A percentile compares a stretch with the other conserved stretches of the same genome.
Evolutionary conservation across 1,140 invertebrate species (phyloP).

Genomic region (Drosophila pseudoananassae): DNA sequence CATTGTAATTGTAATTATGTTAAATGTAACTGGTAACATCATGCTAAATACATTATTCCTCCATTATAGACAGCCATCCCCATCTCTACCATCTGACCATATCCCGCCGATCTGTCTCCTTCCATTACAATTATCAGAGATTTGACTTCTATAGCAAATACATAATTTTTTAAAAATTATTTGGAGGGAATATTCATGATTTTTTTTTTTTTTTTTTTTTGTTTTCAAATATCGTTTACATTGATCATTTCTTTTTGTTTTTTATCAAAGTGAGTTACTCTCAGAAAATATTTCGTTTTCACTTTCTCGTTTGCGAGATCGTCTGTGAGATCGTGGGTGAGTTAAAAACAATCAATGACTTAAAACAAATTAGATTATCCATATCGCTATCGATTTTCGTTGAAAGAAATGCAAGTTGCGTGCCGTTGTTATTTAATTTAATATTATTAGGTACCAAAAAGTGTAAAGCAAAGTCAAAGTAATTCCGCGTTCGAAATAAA

Average conservation of each 20-base stretch:
- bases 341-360: constrained; percentile 35
- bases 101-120: background rate
- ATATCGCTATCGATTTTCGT: constrained; percentile 20
- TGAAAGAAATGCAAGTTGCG: constrained; percentile 53
- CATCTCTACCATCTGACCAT: constrained; percentile 11
- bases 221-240: constrained; percentile 68
- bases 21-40: constrained; percentile 78
- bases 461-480: constrained; percentile 63
- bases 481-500: constrained; percentile 53
- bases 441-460: constrained; percentile 55
- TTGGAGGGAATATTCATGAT: constrained; percentile 84
- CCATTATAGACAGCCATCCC: constrained; percentile 46
- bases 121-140: constrained; percentile 69
- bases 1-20: constrained; percentile 75
- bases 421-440: constrained; percentile 35
- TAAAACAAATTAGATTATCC: constrained; percentile 16
- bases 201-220: constrained; percentile 9
- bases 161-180: constrained; percentile 83
- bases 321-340: constrained; percentile 35
- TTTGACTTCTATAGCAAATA: constrained; percentile 68
- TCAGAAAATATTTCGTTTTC: constrained; percentile 48
- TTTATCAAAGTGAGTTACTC: constrained; percentile 52
- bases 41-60: constrained; percentile 72
- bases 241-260: constrained; percentile 42
- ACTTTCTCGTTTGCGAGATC: constrained; percentile 23